Percentiles rank a stretch among this genome's conserved stretches.
These are phyloP conservation scores for Periophthalmodon schlosseri DNA, from an alignment of 2,113 vertebrate genomes.

Conservation along the genomic window DNA sequence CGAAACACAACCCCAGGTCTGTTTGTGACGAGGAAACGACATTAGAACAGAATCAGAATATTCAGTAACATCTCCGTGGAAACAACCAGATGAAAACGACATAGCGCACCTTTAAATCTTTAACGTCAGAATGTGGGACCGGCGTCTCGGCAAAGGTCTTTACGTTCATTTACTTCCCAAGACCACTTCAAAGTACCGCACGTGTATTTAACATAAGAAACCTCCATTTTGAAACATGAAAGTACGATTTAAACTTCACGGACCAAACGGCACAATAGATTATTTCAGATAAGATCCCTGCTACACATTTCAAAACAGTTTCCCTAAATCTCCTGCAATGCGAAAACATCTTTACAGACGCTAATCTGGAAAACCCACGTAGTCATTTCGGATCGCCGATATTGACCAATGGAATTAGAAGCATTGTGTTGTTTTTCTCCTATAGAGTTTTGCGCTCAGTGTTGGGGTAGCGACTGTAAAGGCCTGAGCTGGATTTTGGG, in stretches of 20 bases:
- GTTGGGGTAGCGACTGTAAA: conserved; percentile 57
- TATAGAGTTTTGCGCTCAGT: conserved; percentile 53
- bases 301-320: conserved; percentile 38
- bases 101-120: too few species aligned
- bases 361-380: conserved; percentile 55
- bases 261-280: conserved; percentile 20
- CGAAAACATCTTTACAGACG: conserved; percentile 36
- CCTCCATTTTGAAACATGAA: conserved; percentile 16
- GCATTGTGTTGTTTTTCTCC: conserved; percentile 24
- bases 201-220: background rate
- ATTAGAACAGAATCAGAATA: too few species aligned
- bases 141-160: too few species aligned
- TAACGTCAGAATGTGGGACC: too few species aligned
- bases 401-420: conserved; percentile 68
- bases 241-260: conserved; percentile 19
- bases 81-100: too few species aligned
- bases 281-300: conserved; percentile 39
- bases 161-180: too few species aligned
- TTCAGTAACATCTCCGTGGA: too few species aligned
- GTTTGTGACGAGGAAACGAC: too few species aligned
- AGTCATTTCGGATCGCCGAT: conserved; percentile 41
- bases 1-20: too few species aligned
- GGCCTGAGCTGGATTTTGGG: conserved; percentile 64
- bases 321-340: conserved; percentile 41
- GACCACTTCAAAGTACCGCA: too few species aligned